A percentile compares a stretch with the other conserved stretches of the same genome.
These are phyloP conservation scores for Eudemis profundana DNA, from an alignment of 2,888 invertebrate genomes.

Conservation along the genomic window DNA sequence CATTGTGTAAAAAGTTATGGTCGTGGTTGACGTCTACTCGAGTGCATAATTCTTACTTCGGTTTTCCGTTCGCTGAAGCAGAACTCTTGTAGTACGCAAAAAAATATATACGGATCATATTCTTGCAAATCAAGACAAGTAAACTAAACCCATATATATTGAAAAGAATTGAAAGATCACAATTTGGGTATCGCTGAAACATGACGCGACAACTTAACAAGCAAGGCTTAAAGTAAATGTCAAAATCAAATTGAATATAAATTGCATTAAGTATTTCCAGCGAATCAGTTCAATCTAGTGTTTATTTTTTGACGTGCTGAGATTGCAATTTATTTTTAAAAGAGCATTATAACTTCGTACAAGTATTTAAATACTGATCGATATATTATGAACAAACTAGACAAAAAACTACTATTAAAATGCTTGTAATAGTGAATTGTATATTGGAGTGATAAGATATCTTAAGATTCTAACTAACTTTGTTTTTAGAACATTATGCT, in stretches of 20 bases:
- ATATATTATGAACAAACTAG: no score
- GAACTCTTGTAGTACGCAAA: background rate
- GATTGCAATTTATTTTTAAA: no score
- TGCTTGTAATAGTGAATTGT: background rate
- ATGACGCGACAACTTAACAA: slow-evolving; percentile 20
- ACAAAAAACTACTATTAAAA: background rate
- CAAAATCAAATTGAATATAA: background rate
- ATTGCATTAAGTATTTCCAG: slow-evolving; percentile 3
- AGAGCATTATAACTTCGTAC: no score
- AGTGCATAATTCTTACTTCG: slow-evolving; percentile 14
- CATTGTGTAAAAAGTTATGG: slow-evolving; percentile 9
- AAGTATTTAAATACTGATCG: no score
- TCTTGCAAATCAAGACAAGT: background rate
- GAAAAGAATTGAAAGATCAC: slow-evolving; percentile 2
- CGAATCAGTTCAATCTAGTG: background rate
- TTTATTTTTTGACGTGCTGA: no score
- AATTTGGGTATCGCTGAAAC: background rate
- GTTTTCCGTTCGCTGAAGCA: slow-evolving; percentile 22
- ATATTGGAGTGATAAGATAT: background rate
- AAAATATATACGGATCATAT: background rate
- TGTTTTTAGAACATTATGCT: background rate
- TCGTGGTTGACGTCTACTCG: slow-evolving; percentile 16
- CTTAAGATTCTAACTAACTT: no score
- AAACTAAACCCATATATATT: background rate
- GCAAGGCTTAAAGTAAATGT: slow-evolving; percentile 8